A percentile compares a stretch with the other conserved stretches of the same genome.
Evolutionary conservation across 2,113 vertebrate species (phyloP).

Genomic region (Antigone vipio): DNA sequence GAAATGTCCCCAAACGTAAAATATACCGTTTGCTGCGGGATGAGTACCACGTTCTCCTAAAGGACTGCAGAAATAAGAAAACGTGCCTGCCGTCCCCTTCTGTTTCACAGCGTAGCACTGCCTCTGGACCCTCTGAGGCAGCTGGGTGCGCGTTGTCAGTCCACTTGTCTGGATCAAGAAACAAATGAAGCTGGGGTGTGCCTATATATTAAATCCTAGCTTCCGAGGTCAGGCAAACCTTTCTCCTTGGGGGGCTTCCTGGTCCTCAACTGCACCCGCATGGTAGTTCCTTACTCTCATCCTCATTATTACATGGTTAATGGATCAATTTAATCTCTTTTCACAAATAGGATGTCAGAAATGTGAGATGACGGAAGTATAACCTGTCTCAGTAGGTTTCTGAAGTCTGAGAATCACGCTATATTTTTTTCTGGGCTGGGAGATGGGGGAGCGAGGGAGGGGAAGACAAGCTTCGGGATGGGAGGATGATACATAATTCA

Average conservation of each 20-base stretch:
- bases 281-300: not conserved
- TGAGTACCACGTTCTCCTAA: not conserved
- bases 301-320: not conserved
- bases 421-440: not conserved
- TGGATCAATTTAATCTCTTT: not conserved
- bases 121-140: too few species aligned
- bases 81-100: rapidly evolving
- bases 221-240: not conserved
- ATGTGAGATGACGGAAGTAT: not conserved
- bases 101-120: not conserved
- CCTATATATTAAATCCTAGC: too few species aligned
- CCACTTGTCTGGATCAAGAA: not conserved
- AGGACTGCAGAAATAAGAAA: not conserved
- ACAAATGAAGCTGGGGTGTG: not conserved
- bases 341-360: not conserved
- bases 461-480: not conserved
- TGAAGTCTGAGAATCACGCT: not conserved
- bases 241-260: not conserved
- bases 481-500: not conserved
- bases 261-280: not conserved
- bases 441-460: not conserved
- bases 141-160: too few species aligned
- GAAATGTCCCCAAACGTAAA: not conserved
- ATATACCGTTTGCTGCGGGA: not conserved
- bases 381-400: not conserved